Base-by-base conservation (phyloP, 2,888 invertebrate species). In the Megaustenia siamemsis region DNA sequence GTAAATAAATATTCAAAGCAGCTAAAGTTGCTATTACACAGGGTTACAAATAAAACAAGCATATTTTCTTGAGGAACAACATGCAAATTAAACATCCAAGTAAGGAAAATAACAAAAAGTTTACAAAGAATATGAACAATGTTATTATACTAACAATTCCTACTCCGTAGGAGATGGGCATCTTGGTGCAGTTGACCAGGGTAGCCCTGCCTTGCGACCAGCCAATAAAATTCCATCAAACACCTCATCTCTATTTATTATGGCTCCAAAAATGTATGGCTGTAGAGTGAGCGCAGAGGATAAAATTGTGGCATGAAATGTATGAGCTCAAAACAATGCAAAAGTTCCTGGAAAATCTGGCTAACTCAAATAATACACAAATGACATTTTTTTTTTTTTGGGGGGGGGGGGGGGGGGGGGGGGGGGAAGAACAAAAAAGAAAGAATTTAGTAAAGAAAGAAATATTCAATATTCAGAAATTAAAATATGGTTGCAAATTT, bases 241-340 rank as follows among this genome's bases (percentile, higher is more conserved):
- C 38, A 90, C 90, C 77, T 93, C 94, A 86, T 94, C 94, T 49
- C 94, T 90, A 89, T 92, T 93, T 85, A 93, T 87, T 79, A 94
- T 91, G 53, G 92, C 93, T 71, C 93, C 94, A 88, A 94, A 93
- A 80, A 92, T 90, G 87, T 91, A 92, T 6, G 93, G 91, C 93
- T 94, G 89, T 84, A 53, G 76, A 81, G 38, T 21, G 43, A 45
- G 28, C n/a, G 2, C 45, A 45, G n/a, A n/a, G 40, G 40, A 15
- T 12, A 1, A 69, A 69, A 60, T 40, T 69, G 38, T 24, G 28
- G n/a, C 40, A 69, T 21, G 10, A 24, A 38, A 69, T 40, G 40
- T 69, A 6, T 5, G 5, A 40, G 21, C 21, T 35, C 1, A 4
- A 21, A 35, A 68, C 32, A n/a, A n/a, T n/a, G n/a, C n/a, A n/a